Base-by-base conservation (phyloP, 1,140 invertebrate genomes). In the Micrasema longulum region DNA sequence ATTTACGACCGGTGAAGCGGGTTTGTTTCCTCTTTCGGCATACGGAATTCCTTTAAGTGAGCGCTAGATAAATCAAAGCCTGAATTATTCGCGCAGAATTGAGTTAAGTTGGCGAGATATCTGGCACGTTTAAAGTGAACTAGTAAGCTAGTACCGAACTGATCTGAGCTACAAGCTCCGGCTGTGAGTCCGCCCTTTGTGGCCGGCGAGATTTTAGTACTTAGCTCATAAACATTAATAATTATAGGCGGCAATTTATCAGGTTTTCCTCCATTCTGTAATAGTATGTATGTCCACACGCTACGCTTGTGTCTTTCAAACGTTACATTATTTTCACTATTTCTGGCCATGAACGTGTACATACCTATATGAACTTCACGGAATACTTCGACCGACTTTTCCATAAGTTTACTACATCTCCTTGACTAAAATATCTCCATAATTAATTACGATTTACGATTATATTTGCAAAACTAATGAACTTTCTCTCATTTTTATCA, bases 31-130 rank as follows among this genome's bases (percentile, higher is more conserved):
- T 38, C 60, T 64, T 47, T 47, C 26, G 60, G 43, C 31, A 38
- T 22, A 52, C 45, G 47, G 47, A 71, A 50, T 62, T 69, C 53
- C 52, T 69, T 55, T 26, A 31, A 62, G 52, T 57, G 57, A 50
- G 20, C 63, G 38, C 55, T 65, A 57, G 71, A 73, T 73, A 73
- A 69, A 69, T 73, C 71, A 73, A 72, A 60, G 57, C 16, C 66
- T 65, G 67, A 73, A 69, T 73, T 69, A 68, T 73, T 68, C 71
- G 36, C 53, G 43, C 36, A 66, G 45, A 47, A 45, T 64, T 43
- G 62, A 26, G 12, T 60, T 50, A 22, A 20, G 23, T 36, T 31
- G 53, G 57, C 48, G 55, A 50, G 43, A 64, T 63, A 38, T 66
- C 41, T 52, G 63, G 63, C 70, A 60, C 70, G 70, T 66, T 31